Percentiles rank a stretch among this genome's conserved stretches.
Conservation (phyloP, 2,888 invertebrate genomes). For the Punctoribates punctum region DNA sequence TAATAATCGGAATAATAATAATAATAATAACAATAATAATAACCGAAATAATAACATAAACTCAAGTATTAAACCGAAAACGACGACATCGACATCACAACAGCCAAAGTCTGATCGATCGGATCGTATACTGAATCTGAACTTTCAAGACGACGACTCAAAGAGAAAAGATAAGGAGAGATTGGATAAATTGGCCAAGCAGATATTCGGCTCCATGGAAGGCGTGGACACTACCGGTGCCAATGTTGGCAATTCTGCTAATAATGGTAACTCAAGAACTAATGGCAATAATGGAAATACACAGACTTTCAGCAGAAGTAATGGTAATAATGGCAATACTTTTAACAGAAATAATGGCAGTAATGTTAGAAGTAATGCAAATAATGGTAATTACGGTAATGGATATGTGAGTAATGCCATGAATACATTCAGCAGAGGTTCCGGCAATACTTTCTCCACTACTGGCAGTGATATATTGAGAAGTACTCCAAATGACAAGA, state of each 20-base stretch:
- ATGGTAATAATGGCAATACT: neutral
- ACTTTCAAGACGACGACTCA: neutral
- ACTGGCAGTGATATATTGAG: too few relatives aligned
- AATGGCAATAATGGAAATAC: neutral
- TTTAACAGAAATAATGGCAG: neutral
- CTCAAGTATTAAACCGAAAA: slow-evolving; percentile 27
- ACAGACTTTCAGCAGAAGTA: neutral
- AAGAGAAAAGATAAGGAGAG: slow-evolving; percentile 1
- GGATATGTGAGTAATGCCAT: too few relatives aligned
- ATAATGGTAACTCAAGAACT: neutral
- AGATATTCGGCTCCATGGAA: slow-evolving; percentile 3
- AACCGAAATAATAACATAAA: slow-evolving; percentile 5
- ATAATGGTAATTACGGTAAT: neutral
- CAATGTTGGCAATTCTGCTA: neutral
- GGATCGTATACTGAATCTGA: neutral
- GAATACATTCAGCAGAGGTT: too few relatives aligned
- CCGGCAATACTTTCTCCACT: too few relatives aligned
- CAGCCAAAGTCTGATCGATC: slow-evolving; percentile 23
- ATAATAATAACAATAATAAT: slow-evolving; percentile 7
- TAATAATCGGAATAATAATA: neutral
- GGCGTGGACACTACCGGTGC: neutral
- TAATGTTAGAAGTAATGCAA: neutral
- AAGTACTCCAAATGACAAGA: neutral
- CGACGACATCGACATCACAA: neutral
- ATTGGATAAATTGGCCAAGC: slow-evolving; percentile 17